phyloP scores from a whole-genome alignment of 2,113 vertebrate species.

The Caloenas nicobarica region DNA sequence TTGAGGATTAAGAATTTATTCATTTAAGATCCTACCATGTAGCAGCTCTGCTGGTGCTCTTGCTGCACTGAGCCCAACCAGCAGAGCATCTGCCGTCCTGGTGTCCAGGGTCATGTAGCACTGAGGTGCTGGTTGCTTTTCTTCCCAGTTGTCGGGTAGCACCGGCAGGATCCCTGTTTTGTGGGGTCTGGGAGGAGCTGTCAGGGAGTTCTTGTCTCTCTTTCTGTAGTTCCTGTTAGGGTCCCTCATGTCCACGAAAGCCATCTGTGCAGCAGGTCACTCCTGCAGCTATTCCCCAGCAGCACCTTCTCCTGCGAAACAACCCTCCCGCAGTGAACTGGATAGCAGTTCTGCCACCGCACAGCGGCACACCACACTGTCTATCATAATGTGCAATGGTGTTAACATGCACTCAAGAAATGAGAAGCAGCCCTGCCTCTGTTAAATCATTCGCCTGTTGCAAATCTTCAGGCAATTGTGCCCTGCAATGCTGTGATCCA shows the following conservation, averaged over 20 bases:
- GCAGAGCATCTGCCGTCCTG: too few relatives aligned
- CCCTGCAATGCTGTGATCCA: rapidly evolving
- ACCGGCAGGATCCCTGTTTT: not conserved
- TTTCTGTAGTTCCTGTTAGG: not conserved
- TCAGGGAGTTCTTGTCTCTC: not conserved
- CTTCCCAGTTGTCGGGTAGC: not conserved
- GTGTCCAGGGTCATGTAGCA: too few relatives aligned
- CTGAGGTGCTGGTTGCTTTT: too few relatives aligned
- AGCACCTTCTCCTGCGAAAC: not conserved
- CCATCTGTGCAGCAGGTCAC: not conserved
- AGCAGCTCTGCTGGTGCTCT: not conserved
- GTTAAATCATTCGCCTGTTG: not conserved
- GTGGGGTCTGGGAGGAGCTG: not conserved
- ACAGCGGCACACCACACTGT: not conserved
- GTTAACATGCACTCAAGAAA: rapidly evolving
- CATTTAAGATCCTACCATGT: rapidly evolving
- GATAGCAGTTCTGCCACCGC: not conserved
- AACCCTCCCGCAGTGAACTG: too few relatives aligned
- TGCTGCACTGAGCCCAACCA: too few relatives aligned
- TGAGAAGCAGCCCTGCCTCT: not conserved
- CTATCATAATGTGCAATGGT: rapidly evolving
- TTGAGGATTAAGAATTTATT: not conserved
- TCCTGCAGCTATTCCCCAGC: not conserved
- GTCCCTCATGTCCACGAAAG: not conserved
- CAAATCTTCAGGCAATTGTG: not conserved